phyloP scores from a whole-genome alignment of 2,113 vertebrate species.

The Ailurus styani region DNA sequence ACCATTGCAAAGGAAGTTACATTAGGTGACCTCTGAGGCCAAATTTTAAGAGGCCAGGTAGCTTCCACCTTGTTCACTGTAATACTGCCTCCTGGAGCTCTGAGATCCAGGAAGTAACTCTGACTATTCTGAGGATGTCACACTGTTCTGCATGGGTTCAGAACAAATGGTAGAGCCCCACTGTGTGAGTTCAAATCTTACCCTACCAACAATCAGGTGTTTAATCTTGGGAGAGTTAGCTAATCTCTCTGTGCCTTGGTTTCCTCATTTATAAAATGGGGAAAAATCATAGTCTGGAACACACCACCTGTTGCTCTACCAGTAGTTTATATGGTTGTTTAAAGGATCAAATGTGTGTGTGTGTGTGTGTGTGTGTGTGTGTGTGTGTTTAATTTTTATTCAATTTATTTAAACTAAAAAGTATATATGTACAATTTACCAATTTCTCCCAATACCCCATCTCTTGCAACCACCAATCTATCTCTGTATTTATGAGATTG shows the following conservation, averaged over 20 bases:
- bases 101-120: not conserved
- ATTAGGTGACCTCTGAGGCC: not conserved
- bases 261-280: not conserved
- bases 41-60: not conserved
- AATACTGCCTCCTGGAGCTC: not conserved
- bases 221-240: not conserved
- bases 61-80: not conserved
- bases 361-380: not conserved
- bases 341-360: not conserved
- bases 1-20: not conserved
- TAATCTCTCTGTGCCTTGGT: not conserved
- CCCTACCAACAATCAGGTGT: not conserved
- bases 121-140: too few relatives aligned
- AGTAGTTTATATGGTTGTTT: not conserved
- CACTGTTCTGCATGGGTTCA: too few relatives aligned
- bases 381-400: not conserved
- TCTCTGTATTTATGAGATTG: not conserved
- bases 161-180: not conserved
- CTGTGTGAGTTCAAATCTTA: not conserved
- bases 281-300: not conserved
- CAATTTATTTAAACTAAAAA: not conserved
- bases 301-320: not conserved
- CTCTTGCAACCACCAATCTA: not conserved
- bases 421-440: not conserved
- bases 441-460: not conserved